phyloP scores from a whole-genome alignment of 2,797 vertebrate species.

The Nyctalus aviator region DNA sequence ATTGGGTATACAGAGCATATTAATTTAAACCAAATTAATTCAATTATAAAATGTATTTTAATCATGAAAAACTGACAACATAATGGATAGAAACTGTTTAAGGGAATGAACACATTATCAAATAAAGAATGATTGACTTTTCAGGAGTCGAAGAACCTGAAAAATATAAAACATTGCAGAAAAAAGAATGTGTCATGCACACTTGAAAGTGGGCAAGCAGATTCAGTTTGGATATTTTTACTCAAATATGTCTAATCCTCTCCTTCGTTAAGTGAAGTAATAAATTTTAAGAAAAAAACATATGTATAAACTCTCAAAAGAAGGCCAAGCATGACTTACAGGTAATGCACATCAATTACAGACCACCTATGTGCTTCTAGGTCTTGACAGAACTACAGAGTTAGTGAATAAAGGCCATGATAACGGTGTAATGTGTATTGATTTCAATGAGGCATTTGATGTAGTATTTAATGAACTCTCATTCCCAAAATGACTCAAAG shows the following conservation, averaged over 20 bases:
- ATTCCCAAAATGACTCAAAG: constrained; percentile 50
- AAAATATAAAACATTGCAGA: constrained; percentile 57
- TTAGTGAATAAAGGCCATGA: constrained; percentile 17
- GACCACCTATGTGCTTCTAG: neutral
- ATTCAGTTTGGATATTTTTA: constrained; percentile 38
- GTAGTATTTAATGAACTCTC: constrained; percentile 60
- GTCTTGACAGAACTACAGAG: neutral
- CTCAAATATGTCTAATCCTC: neutral
- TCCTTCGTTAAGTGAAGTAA: constrained; percentile 44
- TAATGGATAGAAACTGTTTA: constrained; percentile 67
- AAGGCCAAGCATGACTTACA: neutral
- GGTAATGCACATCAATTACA: neutral
- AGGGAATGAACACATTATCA: constrained; percentile 67
- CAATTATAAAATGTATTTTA: constrained; percentile 66
- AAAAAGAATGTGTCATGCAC: constrained; percentile 64
- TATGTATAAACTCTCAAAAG: neutral
- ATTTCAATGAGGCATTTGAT: constrained; percentile 45
- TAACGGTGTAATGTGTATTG: neutral
- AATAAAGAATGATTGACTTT: constrained; percentile 66
- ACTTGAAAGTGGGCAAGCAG: constrained; percentile 28
- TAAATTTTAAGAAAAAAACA: constrained; percentile 50
- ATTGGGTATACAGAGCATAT: constrained; percentile 36
- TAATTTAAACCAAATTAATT: constrained; percentile 72
- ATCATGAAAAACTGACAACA: constrained; percentile 57
- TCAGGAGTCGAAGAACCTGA: constrained; percentile 36